Conservation (phyloP, 2,888 invertebrate genomes). For the Drosophila multiciliata region DNA sequence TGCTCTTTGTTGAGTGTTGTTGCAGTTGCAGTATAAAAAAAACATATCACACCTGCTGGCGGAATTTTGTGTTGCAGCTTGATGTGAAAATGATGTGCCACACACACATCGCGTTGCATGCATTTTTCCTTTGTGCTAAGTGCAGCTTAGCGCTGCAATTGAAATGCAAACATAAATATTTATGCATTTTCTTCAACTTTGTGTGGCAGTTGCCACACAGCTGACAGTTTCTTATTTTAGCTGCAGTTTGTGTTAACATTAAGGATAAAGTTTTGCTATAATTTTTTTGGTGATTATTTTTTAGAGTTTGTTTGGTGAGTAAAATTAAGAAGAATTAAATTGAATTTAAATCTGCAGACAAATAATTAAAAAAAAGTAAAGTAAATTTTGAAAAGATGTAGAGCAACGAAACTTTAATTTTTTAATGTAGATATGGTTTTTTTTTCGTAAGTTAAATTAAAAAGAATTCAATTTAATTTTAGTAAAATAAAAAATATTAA, state of each 20-base stretch:
- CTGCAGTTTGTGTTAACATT: background rate
- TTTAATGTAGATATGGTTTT: too few relatives aligned
- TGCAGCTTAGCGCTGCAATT: background rate
- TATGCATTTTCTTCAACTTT: background rate
- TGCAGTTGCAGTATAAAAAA: too few relatives aligned
- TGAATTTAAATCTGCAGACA: background rate
- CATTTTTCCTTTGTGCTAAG: background rate
- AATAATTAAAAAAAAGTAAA: background rate
- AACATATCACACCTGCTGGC: background rate
- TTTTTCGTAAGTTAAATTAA: too few relatives aligned
- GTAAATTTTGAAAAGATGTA: background rate
- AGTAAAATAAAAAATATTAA: too few relatives aligned
- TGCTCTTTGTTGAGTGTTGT: conserved; percentile 21
- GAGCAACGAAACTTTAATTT: background rate
- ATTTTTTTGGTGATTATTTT: background rate
- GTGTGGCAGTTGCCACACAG: background rate
- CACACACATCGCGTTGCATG: background rate
- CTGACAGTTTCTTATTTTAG: background rate
- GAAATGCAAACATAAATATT: background rate
- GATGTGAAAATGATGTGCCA: background rate
- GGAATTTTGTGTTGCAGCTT: background rate
- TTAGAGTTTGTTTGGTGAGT: background rate
- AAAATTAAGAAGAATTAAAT: background rate
- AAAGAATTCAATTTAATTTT: too few relatives aligned
- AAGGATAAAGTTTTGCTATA: background rate